Base-by-base conservation (phyloP, 2,113 vertebrate species). In the Parotia lawesii region DNA sequence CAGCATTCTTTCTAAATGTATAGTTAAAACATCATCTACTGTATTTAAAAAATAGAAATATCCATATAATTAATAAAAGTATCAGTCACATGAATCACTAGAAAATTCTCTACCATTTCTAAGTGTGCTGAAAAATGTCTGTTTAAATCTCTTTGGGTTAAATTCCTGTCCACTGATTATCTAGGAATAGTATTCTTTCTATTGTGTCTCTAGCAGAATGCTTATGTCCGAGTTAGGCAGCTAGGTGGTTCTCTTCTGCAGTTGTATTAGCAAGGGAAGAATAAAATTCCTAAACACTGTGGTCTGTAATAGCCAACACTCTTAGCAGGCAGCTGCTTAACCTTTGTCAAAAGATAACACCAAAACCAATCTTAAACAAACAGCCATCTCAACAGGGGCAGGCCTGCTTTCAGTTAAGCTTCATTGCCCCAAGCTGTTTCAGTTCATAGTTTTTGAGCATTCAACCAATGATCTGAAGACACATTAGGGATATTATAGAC, bases 291-390 rank as follows among this genome's bases (percentile, higher is more conserved):
- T 64, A 45, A 85, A 33, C 33, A 31, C 37, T 21, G 25, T 13
- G 77, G 23, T 65, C 45, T 80, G 19, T 35, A 83, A 76, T 3
- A 88, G 82, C 16, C 54, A 94, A 70, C 21, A 33, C 54, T 64
- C 65, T 47, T 40, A 58, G 82, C 75, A 76, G 94, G 90, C 42
- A 92, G 75, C 90, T 86, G 72, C 54, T 95, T 90, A 91, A 91
- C 78, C 54, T 93, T 80, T 96, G 78, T 76, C 79, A 80, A 88
- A 90, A 66, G 47, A 10, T 38, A 92, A 91, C 75, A 66, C 58
- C 74, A 85, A 83, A 85, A 51, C 0, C 16, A 54, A 6, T 14
- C 67, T 90, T 87, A 85, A 94, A 85, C 54, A 91, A 91, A 89
- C 45, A 92, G 17, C 51, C 47, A 74, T 90, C 92, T 76, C 75